A percentile compares a stretch with the other conserved stretches of the same genome.
These are phyloP conservation scores for Carettochelys insculpta DNA, from an alignment of 2,113 vertebrate species.

Conservation along the genomic window DNA sequence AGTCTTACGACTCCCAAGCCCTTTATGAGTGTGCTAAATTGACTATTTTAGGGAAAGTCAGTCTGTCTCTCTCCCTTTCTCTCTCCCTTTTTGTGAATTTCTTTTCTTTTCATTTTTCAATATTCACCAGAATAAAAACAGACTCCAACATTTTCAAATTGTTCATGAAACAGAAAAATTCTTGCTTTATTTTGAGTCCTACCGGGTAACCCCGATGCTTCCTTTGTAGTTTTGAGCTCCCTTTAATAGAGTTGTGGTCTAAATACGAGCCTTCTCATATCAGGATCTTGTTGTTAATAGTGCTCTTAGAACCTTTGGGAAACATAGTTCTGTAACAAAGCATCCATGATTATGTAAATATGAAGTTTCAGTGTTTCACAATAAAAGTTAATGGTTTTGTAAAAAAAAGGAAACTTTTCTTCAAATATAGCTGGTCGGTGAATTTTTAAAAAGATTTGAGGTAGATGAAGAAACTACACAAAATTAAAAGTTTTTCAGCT, in stretches of 20 bases:
- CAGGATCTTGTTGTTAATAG: background rate
- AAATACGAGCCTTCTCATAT: background rate
- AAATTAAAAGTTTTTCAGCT: background rate
- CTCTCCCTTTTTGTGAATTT: background rate
- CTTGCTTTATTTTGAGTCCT: background rate
- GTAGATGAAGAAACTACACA: conserved; percentile 8
- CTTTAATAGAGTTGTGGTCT: background rate
- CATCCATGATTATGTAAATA: background rate
- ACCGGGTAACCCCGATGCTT: background rate
- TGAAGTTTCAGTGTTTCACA: background rate
- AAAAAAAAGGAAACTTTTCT: conserved; percentile 36
- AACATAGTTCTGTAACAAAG: background rate
- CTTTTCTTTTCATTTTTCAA: no score
- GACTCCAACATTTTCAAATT: background rate
- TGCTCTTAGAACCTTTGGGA: background rate
- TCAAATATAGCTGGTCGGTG: conserved; percentile 27
- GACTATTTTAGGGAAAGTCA: background rate
- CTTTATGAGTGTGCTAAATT: background rate
- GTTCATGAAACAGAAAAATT: background rate
- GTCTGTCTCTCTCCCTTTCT: background rate
- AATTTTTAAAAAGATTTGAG: conserved; percentile 30
- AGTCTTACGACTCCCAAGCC: background rate
- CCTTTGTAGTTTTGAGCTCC: background rate
- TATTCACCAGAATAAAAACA: background rate
- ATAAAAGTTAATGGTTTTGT: conserved; percentile 26